Evolutionary conservation across 2,113 vertebrate species (phyloP), one percentile per base, ranked within the genome.

Genomic region (Mastomys natalensis): DNA sequence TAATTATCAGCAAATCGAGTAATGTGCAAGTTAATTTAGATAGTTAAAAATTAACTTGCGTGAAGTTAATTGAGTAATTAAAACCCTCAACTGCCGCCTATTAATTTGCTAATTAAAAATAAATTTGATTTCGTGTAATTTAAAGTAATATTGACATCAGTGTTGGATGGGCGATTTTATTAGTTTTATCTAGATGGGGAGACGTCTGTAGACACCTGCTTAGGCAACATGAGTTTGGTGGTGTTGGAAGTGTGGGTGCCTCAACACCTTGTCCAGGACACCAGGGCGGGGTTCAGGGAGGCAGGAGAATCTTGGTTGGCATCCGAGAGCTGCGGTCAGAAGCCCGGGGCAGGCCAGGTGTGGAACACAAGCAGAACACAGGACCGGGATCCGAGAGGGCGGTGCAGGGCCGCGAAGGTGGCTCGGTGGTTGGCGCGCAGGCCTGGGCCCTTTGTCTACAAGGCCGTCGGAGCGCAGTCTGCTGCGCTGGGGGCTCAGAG

Each of bases 11-110:
- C 99, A 99, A 99, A 99, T 99, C 99, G 99, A 99, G 99, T 99
- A 99, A 99, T 99, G 99, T 99, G 99, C 99, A 99, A 99, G 99
- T 99, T 99, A 99, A 99, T 99, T 99, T 99, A 99, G 99, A 99
- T 99, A 99, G 99, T 99, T 99, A 99, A 99, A 99, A 99, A 99
- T 99, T 99, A 99, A 99, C 99, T 99, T 99, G 99, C 99, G 99
- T 99, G 99, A 99, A 99, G 99, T 99, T 99, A 99, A 99, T 99
- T 99, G 99, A 99, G 99, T 99, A 99, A 99, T 99, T 99, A 99
- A 99, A 99, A 99, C 99, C 99, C 99, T 99, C 99, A 99, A 99
- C 99, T 99, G 99, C 99, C 98, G 99, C 99, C 99, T 99, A 99
- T 99, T 99, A 99, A 99, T 99, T 99, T 99, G 99, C 99, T 99